Evolutionary conservation across 1,140 invertebrate species (phyloP), one percentile per base, ranked within the genome.

Genomic region (Aphaenogaster ashmeadi): DNA sequence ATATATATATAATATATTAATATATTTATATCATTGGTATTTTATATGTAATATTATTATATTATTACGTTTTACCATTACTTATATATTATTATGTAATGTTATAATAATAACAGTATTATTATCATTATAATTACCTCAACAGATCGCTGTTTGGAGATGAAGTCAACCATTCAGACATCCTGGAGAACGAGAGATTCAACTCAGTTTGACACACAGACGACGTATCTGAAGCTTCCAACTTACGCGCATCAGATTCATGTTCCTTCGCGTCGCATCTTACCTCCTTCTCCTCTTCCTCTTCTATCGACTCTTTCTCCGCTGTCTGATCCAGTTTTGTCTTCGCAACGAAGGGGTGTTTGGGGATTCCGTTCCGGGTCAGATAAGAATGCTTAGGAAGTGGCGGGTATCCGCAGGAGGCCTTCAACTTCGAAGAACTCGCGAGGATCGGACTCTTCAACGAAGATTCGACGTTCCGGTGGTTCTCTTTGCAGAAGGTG

Each of bases 301-400:
- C 54, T 8, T 11, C 15, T 36, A 15, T 5, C 56, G 41, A 11
- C 27, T 18, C 9, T 11, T 56, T 18, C 21, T 66, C 44, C 0
- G 11, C 3, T 18, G 36, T 9, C 0, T 77, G 56, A 44, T 83
- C 81, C 8, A 74, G 50, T 7, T 87, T 85, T 5, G 72, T 72
- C 58, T 15, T 0, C 0, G 88, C 50, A 5, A 91, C 58, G 60
- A 90, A 92, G 0, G 92, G 89, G 47, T 91, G 89, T n/a, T 92
- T 92, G 0, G 88, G 85, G 0, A 93, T 50, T 2, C 15, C 62
- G 11, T 47, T 79, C 3, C 18, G 44, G 0, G 71, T 62, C 6
- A 41, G 3, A 13, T 13, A 0, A 2, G 90, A 67, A 11, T 88
- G 81, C 21, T 86, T 87, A 13, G 60, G 56, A 33, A 64, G 1